Evolutionary conservation across 2,113 vertebrate genomes (phyloP).

Genomic region (Taurulus bubalis): DNA sequence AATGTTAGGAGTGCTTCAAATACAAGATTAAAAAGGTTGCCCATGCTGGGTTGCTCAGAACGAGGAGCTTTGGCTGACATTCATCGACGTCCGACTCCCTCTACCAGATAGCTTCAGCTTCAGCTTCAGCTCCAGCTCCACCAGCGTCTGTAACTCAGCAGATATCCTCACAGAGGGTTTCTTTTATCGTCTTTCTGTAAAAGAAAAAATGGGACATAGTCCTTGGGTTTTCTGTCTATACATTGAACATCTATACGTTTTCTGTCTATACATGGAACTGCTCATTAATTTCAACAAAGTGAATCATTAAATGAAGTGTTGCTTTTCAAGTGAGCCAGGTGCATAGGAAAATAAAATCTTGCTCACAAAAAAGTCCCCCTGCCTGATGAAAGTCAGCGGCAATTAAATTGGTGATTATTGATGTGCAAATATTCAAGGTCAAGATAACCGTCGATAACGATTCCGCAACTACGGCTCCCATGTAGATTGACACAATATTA

Average conservation of each 20-base stretch:
- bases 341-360: not conserved
- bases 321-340: not conserved
- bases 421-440: not conserved
- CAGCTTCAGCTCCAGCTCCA: not conserved
- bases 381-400: not conserved
- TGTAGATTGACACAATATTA: no score
- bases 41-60: not conserved
- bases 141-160: not conserved
- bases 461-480: not conserved
- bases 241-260: not conserved
- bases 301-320: not conserved
- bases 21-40: slow-evolving; percentile 41
- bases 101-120: not conserved
- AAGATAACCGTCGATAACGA: not conserved
- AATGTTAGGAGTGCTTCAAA: slow-evolving; percentile 29
- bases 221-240: not conserved
- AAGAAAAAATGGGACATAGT: not conserved
- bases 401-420: not conserved
- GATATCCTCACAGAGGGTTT: not conserved
- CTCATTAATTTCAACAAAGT: not conserved
- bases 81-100: no score
- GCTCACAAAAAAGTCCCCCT: not conserved
- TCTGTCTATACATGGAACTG: not conserved
- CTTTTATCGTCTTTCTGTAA: not conserved
- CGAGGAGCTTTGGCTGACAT: slow-evolving; percentile 1